Base-by-base conservation (phyloP, 92 coral and sea anemone genomes). In the Diadumene lineata region DNA sequence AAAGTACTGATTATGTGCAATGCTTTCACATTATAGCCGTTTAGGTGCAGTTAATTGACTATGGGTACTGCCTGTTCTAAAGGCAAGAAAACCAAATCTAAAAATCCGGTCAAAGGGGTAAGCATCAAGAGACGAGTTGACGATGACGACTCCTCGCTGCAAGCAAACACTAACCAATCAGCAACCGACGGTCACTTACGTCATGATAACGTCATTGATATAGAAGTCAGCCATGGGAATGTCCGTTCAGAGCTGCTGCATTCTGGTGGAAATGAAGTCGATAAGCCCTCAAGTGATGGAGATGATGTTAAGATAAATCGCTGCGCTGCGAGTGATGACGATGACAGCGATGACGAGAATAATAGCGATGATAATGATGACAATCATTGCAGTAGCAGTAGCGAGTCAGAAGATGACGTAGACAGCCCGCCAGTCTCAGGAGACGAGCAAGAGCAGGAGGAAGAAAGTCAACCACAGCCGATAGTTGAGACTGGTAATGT, bases 361-460 rank as follows among this genome's bases (percentile, higher is more conserved):
- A 43, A 10, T 17, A 22, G 26, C 64, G 22, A 28, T 62, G 38
- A 62, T 31, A 23, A 62, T 15, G 43, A 28, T 13, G 2, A 11
- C 4, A 6, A 29, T 2, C 21, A 31, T 19, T 11, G n/a, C 68
- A 62, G 68, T 29, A 28, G 32, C 4, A 62, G 68, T 31, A 43
- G 26, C 6, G 31, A 25, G 22, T 58, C 64, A 25, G 64, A n/a
- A n/a, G n/a, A 62, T 62, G 68, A 62, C n/a, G 68, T 62, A 1
- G 68, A 62, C 24, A 62, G 68, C 43, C 68, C 43, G 2, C 68
- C 68, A 0, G 68, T 62, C 7, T 62, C 68, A 15, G 68, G 68
- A 28, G 68, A 62, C n/a, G 68, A 62, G 43, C 43, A 62, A 62
- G 64, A 58, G 68, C 22, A 60, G 17, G 65, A 60, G 26, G 68